Evolutionary conservation across 2,797 vertebrate genomes (phyloP).

Genomic region (Melanitta fusca): DNA sequence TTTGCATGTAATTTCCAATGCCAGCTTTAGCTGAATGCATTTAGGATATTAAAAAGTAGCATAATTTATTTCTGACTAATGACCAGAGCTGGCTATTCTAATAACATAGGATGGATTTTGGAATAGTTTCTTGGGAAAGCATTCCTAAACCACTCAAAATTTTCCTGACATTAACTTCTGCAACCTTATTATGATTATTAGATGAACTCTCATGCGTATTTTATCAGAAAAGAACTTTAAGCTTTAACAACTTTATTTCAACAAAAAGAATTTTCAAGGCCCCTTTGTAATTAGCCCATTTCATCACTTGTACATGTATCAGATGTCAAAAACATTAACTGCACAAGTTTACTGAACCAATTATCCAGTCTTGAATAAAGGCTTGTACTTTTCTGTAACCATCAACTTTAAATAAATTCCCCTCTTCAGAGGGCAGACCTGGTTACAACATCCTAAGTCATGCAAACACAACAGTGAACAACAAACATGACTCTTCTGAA

Average conservation of each 20-base stretch:
- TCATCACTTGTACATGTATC: background rate
- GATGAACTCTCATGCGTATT: background rate
- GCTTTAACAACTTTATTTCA: background rate
- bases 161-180: background rate
- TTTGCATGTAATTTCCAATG: background rate
- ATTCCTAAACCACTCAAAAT: background rate
- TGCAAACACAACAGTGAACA: conserved; percentile 66
- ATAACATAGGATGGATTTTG: background rate
- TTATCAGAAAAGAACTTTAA: background rate
- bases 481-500: conserved; percentile 18
- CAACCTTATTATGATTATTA: conserved; percentile 11
- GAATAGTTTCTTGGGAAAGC: background rate
- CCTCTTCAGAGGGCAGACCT: conserved; percentile 51
- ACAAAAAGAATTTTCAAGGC: background rate
- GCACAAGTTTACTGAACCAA: conserved; percentile 1
- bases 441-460: conserved; percentile 24
- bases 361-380: background rate
- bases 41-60: background rate
- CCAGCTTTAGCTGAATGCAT: background rate
- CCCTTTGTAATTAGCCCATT: conserved; percentile 31
- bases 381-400: background rate
- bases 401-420: conserved; percentile 1
- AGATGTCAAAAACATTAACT: background rate
- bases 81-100: background rate
- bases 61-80: background rate